phyloP scores from a whole-genome alignment of 2,888 invertebrate genomes.

The Steinernema hermaphroditum region DNA sequence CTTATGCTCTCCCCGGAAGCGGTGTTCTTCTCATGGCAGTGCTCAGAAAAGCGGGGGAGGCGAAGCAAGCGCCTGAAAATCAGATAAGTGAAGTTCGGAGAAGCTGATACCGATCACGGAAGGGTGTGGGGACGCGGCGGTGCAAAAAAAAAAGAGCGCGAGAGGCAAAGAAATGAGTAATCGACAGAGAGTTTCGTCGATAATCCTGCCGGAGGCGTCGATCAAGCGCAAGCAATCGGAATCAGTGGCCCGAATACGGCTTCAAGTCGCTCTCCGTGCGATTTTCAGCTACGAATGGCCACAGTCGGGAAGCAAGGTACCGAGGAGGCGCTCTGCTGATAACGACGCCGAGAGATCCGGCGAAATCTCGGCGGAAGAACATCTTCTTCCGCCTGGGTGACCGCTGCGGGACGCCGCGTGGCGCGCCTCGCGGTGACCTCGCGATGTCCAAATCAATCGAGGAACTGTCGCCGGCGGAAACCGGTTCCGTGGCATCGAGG shows the following conservation, averaged over 20 bases:
- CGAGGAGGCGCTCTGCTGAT: too few relatives aligned
- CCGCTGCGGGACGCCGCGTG: conserved; percentile 24
- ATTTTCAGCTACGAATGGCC: too few relatives aligned
- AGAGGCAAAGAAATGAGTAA: conserved; percentile 13
- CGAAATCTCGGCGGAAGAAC: conserved; percentile 14
- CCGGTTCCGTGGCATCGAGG: neutral
- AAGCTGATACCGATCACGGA: neutral
- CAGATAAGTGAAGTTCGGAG: conserved; percentile 14
- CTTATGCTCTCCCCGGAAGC: neutral
- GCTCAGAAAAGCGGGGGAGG: conserved; percentile 14
- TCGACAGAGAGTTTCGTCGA: conserved; percentile 1
- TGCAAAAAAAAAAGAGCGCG: conserved; percentile 15
- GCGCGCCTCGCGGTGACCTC: conserved; percentile 13
- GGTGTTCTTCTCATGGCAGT: conserved; percentile 27
- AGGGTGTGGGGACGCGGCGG: neutral
- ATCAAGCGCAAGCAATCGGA: conserved; percentile 16
- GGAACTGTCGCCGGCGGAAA: neutral
- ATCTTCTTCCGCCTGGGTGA: conserved; percentile 22
- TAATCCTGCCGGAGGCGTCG: neutral
- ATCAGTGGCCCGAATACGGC: too few relatives aligned
- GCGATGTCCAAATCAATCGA: conserved; percentile 26
- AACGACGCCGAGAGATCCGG: too few relatives aligned
- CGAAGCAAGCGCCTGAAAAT: conserved; percentile 5
- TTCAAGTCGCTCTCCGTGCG: too few relatives aligned
- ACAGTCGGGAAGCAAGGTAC: too few relatives aligned